phyloP scores from a whole-genome alignment of 1,140 invertebrate species.

The Eciton burchellii region DNA sequence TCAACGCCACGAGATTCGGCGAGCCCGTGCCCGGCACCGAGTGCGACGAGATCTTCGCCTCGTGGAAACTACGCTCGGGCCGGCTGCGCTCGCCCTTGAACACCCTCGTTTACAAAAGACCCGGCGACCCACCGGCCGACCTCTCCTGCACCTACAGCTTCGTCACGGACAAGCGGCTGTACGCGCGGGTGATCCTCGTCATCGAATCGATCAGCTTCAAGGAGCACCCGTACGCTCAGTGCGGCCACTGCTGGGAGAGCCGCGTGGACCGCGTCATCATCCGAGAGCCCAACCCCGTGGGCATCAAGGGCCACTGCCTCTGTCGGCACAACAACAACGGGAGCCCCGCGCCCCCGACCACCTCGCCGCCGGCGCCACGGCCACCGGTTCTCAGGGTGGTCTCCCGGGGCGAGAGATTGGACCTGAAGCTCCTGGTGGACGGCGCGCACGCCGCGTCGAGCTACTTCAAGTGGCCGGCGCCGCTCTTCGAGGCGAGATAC shows the following conservation, averaged over 20 bases:
- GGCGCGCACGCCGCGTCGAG: conserved; percentile 92
- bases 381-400: conserved; percentile 87
- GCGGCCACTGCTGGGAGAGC: conserved; percentile 93
- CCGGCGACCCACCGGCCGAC: conserved; percentile 87
- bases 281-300: conserved; percentile 87
- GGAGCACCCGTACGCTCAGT: conserved; percentile 91
- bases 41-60: conserved; percentile 94
- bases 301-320: conserved; percentile 83
- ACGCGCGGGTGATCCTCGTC: conserved; percentile 91
- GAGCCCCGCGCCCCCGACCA: conserved; percentile 63
- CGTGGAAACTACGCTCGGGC: conserved; percentile 91
- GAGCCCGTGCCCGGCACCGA: conserved; percentile 91
- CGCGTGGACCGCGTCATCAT: conserved; percentile 87
- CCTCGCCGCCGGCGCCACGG: not conserved
- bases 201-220: conserved; percentile 90
- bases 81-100: conserved; percentile 92
- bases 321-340: conserved; percentile 86
- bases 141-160: conserved; percentile 93
- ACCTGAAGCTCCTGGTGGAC: conserved; percentile 92
- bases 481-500: conserved; percentile 93
- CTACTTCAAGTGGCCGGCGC: conserved; percentile 93
- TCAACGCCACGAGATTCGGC: conserved; percentile 94
- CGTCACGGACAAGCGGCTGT: conserved; percentile 92
- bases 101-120: conserved; percentile 93
- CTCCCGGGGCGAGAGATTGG: conserved; percentile 91